A percentile compares a stretch with the other conserved stretches of the same genome.
Conservation (phyloP, 2,797 vertebrate genomes). For the Lagocephalus sceleratus region DNA sequence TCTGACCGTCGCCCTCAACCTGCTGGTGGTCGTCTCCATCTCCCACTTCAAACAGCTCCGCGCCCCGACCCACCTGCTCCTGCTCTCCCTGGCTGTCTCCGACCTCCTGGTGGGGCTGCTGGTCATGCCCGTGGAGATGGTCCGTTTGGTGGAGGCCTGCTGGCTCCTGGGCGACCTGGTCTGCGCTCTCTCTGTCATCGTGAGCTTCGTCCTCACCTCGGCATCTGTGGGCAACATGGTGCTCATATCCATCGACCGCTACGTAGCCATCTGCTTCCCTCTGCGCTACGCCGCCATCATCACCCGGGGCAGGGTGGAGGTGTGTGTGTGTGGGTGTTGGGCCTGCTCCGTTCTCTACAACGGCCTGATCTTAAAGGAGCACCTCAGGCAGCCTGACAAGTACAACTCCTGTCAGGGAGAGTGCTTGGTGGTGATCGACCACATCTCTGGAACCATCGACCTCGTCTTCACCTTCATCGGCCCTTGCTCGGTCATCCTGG, state of each 20-base stretch:
- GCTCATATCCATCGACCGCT: slow-evolving; percentile 71
- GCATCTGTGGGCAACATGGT: slow-evolving; percentile 78
- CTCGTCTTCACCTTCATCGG: slow-evolving; percentile 48
- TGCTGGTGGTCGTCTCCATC: slow-evolving; percentile 74
- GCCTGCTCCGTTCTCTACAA: slow-evolving; percentile 48
- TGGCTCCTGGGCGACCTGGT: slow-evolving; percentile 75
- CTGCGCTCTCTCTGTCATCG: slow-evolving; percentile 67
- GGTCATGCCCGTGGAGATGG: slow-evolving; percentile 74
- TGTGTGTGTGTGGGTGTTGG: slow-evolving; percentile 56
- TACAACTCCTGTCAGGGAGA: slow-evolving; percentile 48
- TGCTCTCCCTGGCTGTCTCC: slow-evolving; percentile 73
- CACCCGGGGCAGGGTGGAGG: slow-evolving; percentile 34
- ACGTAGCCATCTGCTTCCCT: slow-evolving; percentile 66
- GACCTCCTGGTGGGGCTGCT: slow-evolving; percentile 76
- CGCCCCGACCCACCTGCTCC: slow-evolving; percentile 75
- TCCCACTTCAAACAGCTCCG: slow-evolving; percentile 78
- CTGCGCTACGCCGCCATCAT: slow-evolving; percentile 49
- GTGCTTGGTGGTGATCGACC: slow-evolving; percentile 45
- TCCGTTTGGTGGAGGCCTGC: slow-evolving; percentile 70
- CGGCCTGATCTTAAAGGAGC: slow-evolving; percentile 34
- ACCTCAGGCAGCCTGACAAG: slow-evolving; percentile 31
- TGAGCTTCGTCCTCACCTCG: slow-evolving; percentile 68
- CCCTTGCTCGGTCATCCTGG: slow-evolving; percentile 49
- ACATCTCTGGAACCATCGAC: slow-evolving; percentile 35
- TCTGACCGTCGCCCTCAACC: slow-evolving; percentile 70